Base-by-base conservation (phyloP, 53 echinoderm and acorn worm species). In the Luidia sarsii region DNA sequence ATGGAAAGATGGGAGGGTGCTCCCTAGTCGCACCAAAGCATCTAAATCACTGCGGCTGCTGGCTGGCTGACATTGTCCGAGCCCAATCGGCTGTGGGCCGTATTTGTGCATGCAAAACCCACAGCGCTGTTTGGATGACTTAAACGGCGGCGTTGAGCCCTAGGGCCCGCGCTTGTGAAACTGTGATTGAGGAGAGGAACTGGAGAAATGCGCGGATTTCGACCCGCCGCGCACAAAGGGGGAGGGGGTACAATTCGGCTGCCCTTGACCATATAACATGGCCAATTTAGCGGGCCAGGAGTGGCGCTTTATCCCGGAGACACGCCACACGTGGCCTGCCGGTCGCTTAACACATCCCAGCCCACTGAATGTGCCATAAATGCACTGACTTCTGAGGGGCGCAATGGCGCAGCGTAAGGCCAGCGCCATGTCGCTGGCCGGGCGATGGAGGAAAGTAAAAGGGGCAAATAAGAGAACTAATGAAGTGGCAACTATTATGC, bases 241-340 rank as follows among this genome's bases (percentile, higher is more conserved):
- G 39, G 59, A 77, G 41, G 6, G 41, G 6, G 6, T 41, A 41
- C 77, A 43, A 67, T 74, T 56, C 27, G 39, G 38, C 28, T 74
- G 77, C 33, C 61, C 77, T 77, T 77, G 77, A 77, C 77, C 59
- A 77, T 60, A 55, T 60, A 77, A 77, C 59, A 77, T 39, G 57
- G n/a, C 24, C 60, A 48, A 60, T 60, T 61, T 77, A 43, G 19
- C 55, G 67, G 38, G 60, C 14, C 60, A 45, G 46, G 55, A 77
- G 77, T 45, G 60, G 77, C 55, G 77, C 37, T 60, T 77, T 77
- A 54, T 77, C 60, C 20, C 7, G 10, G 24, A 27, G 77, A 77
- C 31, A 77, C 46, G 61, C 60, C 61, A 77, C 77, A 77, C 77
- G 77, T 77, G 77, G 30, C 59, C 45, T 19, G 77, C 30, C 77